These are phyloP conservation scores for Nasalis larvatus DNA, from an alignment of 2,113 vertebrate species.

Conservation along the genomic window DNA sequence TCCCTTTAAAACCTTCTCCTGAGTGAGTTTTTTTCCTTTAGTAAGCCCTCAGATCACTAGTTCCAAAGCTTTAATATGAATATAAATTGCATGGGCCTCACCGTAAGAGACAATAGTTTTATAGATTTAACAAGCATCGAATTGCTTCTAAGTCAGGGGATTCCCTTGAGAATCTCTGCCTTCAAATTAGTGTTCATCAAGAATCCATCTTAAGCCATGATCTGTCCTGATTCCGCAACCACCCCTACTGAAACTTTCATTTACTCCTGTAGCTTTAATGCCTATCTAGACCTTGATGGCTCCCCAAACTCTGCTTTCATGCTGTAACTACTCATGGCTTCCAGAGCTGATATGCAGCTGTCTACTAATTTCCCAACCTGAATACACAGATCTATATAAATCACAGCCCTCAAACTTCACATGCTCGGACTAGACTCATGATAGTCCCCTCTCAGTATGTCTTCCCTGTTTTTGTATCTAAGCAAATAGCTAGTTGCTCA, in stretches of 20 bases:
- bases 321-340: background rate
- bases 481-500: background rate
- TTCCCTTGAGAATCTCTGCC: background rate
- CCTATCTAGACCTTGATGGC: background rate
- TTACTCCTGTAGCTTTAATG: background rate
- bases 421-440: background rate
- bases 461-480: background rate
- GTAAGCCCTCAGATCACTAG: background rate
- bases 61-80: background rate
- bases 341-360: background rate
- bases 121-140: background rate
- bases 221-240: background rate
- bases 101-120: background rate
- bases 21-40: background rate
- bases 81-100: background rate
- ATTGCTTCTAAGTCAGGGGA: background rate
- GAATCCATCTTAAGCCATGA: fast-evolving
- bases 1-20: background rate
- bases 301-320: background rate
- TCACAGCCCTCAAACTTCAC: background rate
- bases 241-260: fast-evolving
- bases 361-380: background rate
- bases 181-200: background rate
- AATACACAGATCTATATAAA: background rate
- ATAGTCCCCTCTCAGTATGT: fast-evolving